phyloP scores from a whole-genome alignment of 2,888 invertebrate genomes.

The Cataglyphis cursor region DNA sequence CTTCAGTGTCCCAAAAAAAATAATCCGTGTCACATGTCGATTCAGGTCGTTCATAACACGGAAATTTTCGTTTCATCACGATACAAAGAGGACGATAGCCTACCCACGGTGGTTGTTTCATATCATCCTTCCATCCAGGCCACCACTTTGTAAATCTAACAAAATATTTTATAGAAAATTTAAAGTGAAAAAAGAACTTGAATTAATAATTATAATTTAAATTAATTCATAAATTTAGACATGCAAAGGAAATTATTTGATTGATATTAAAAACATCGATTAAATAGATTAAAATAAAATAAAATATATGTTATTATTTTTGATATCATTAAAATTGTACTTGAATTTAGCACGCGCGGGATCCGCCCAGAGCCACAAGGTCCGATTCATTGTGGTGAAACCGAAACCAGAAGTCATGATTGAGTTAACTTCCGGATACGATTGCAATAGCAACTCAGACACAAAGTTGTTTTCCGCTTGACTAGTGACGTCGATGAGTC shows the following conservation, averaged over 20 bases:
- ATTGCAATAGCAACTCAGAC: constrained; percentile 87
- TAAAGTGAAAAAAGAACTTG: not conserved
- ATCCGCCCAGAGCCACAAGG: constrained; percentile 87
- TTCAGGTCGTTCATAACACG: constrained; percentile 83
- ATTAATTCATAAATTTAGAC: constrained; percentile 8
- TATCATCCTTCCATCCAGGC: constrained; percentile 86
- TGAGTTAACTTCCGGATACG: constrained; percentile 82
- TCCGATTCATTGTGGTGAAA: constrained; percentile 83
- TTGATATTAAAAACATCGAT: not conserved
- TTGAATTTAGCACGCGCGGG: constrained; percentile 78
- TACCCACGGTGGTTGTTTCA: constrained; percentile 69
- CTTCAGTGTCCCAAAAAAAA: constrained; percentile 87
- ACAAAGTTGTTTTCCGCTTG: constrained; percentile 88
- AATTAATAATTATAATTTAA: not conserved
- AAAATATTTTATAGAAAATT: constrained; percentile 11
- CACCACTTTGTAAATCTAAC: constrained; percentile 87
- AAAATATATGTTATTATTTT: no score
- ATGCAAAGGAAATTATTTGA: not conserved
- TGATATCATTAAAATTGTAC: constrained; percentile 64
- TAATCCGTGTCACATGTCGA: constrained; percentile 86
- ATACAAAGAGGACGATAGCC: constrained; percentile 84
- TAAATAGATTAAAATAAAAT: constrained; percentile 1
- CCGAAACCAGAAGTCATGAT: constrained; percentile 87
- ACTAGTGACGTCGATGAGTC: constrained; percentile 87
- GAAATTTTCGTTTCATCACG: constrained; percentile 85